These are phyloP conservation scores for Drosophila helvetica DNA, from an alignment of 2,888 invertebrate species.

Conservation along the genomic window DNA sequence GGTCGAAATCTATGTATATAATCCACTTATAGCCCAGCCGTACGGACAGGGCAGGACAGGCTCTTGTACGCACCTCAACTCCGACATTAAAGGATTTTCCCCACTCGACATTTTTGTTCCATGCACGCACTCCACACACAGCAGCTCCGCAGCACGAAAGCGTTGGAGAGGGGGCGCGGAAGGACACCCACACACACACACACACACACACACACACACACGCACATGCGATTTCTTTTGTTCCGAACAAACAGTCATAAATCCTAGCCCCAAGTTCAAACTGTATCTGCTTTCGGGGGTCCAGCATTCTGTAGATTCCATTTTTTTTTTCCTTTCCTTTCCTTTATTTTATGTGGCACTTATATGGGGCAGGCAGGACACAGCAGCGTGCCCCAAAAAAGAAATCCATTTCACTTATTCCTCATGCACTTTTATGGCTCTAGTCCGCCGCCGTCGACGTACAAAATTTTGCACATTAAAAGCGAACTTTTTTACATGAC, in stretches of 20 bases:
- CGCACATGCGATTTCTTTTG: constrained; percentile 31
- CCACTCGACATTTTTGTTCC: constrained; percentile 36
- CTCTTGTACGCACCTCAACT: constrained; percentile 42
- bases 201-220: not conserved
- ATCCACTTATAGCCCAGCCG: constrained; percentile 31
- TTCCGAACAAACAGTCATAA: constrained; percentile 64
- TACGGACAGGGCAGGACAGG: constrained; percentile 13
- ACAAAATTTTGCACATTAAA: constrained; percentile 76
- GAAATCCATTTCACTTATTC: constrained; percentile 76
- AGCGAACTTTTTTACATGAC: constrained; percentile 75
- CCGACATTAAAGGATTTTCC: constrained; percentile 42
- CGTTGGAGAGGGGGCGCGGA: not conserved
- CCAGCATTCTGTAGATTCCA: constrained; percentile 47
- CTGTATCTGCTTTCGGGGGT: constrained; percentile 35
- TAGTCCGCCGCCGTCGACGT: constrained; percentile 34
- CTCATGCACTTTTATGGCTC: constrained; percentile 76
- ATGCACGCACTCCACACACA: constrained; percentile 22
- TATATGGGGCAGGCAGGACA: constrained; percentile 59
- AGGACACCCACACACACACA: constrained; percentile 1
- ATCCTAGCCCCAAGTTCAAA: constrained; percentile 66
- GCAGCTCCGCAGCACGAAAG: not conserved
- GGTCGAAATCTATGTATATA: constrained; percentile 39
- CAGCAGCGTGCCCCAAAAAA: constrained; percentile 34
- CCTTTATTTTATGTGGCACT: constrained; percentile 72
- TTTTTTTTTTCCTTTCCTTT: constrained; percentile 45